Conservation (phyloP, 2,888 invertebrate genomes). For the Lottia gigantea region DNA sequence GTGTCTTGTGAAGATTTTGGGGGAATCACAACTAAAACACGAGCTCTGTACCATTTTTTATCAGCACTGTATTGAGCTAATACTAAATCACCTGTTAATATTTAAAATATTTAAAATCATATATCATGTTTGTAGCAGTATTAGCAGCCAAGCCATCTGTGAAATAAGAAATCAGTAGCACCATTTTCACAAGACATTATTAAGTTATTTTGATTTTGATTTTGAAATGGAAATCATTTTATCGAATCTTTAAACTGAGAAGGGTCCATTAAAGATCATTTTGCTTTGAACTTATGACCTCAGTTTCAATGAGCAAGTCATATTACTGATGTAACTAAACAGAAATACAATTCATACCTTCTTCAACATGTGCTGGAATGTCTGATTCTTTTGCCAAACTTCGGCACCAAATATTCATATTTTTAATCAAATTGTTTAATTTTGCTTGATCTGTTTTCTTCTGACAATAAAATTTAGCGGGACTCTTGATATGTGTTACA, state of each 20-base stretch:
- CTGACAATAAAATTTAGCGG: conserved; percentile 76
- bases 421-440: conserved; percentile 43
- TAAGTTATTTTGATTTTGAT: background rate
- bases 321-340: too few species aligned
- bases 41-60: conserved; percentile 79
- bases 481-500: conserved; percentile 75
- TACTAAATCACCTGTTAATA: conserved; percentile 47
- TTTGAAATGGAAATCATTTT: too few species aligned
- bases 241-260: background rate
- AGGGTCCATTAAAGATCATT: too few species aligned
- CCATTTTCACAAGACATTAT: background rate
- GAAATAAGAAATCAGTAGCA: too few species aligned
- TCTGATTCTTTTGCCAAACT: conserved; percentile 35
- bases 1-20: background rate
- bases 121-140: too few species aligned
- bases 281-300: too few species aligned
- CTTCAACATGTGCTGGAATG: conserved; percentile 34
- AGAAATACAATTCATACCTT: conserved; percentile 35
- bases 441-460: conserved; percentile 42
- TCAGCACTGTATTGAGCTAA: conserved; percentile 77
- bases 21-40: conserved; percentile 71
- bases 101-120: background rate
- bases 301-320: too few species aligned
- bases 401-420: conserved; percentile 51
- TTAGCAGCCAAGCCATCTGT: too few species aligned